A percentile compares a stretch with the other conserved stretches of the same genome.
phyloP scores from a whole-genome alignment of 2,888 invertebrate species.

The Cistogaster globosa region DNA sequence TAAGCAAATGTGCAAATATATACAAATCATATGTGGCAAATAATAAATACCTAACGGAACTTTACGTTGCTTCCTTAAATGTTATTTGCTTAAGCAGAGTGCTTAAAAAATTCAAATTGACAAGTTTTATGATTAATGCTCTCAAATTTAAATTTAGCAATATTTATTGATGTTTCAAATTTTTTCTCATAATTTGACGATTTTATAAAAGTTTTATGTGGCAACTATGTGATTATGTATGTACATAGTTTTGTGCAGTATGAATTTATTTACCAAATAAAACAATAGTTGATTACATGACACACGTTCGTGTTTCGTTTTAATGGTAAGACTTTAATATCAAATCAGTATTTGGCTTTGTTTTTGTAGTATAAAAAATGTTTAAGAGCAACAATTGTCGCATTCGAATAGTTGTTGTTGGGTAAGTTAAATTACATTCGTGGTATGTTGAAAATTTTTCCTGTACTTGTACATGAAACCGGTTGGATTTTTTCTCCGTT shows the following conservation, averaged over 20 bases:
- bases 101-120: too few species aligned
- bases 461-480: conserved; percentile 58
- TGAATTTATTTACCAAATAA: background rate
- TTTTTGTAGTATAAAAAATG: conserved; percentile 3
- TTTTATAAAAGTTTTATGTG: too few species aligned
- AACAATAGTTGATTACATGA: conserved; percentile 35
- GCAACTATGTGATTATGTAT: too few species aligned
- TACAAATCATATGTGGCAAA: too few species aligned
- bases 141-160: too few species aligned
- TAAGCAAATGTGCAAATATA: too few species aligned
- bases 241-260: background rate
- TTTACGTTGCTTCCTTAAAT: too few species aligned
- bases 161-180: too few species aligned
- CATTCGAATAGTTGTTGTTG: conserved; percentile 16
- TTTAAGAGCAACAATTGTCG: conserved; percentile 32
- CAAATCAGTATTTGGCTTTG: conserved; percentile 13
- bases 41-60: too few species aligned
- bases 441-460: conserved; percentile 47
- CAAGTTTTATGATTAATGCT: too few species aligned
- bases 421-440: conserved; percentile 5
- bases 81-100: too few species aligned
- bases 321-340: background rate
- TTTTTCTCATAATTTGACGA: too few species aligned
- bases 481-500: conserved; percentile 24
- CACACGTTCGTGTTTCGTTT: conserved; percentile 34